Conservation (phyloP, 2,797 vertebrate genomes). For the Trachops cirrhosus region DNA sequence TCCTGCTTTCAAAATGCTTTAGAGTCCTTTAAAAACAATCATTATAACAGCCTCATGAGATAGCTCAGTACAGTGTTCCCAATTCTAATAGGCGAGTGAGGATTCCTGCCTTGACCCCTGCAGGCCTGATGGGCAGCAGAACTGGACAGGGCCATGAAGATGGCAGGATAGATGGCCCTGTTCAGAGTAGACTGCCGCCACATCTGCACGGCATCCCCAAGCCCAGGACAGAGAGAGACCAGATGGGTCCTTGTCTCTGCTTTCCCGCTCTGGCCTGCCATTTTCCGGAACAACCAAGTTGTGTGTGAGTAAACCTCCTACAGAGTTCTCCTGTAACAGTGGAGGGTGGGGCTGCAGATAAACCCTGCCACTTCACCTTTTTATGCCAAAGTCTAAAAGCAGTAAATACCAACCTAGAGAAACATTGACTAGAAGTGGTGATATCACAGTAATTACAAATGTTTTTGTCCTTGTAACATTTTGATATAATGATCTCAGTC, state of each 20-base stretch:
- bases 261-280: not conserved
- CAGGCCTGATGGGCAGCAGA: not conserved
- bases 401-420: slow-evolving; percentile 54
- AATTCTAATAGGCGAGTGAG: not conserved
- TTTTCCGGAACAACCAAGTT: not conserved
- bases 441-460: slow-evolving; percentile 9
- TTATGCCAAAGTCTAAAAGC: slow-evolving; percentile 52
- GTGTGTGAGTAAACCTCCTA: not conserved
- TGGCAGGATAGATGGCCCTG: not conserved
- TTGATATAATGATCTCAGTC: not conserved
- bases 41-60: not conserved
- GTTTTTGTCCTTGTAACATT: slow-evolving; percentile 16
- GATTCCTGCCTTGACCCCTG: not conserved
- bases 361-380: slow-evolving; percentile 7
- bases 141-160: not conserved
- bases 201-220: not conserved
- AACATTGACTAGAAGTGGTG: slow-evolving; percentile 51
- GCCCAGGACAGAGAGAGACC: not conserved
- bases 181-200: not conserved
- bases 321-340: not conserved
- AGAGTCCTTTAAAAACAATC: not conserved
- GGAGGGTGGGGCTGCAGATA: not conserved
- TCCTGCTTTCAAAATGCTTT: slow-evolving; percentile 43
- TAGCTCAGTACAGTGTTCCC: not conserved
- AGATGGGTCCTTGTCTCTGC: not conserved